These are phyloP conservation scores for Toxotes jaculatrix DNA, from an alignment of 2,113 vertebrate species.

Conservation along the genomic window DNA sequence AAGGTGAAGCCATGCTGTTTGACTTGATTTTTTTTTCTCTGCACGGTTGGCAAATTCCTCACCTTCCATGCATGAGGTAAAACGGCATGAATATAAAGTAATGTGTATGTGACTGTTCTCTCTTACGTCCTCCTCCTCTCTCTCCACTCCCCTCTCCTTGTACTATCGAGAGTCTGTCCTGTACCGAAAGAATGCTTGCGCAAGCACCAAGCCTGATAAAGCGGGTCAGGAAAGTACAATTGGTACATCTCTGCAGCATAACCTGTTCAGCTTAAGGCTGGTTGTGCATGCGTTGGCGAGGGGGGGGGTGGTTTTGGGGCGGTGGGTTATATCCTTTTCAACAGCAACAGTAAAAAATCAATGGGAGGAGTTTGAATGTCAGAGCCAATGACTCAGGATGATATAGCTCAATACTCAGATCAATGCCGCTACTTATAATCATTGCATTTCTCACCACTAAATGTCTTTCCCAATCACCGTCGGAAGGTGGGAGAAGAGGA, in stretches of 20 bases:
- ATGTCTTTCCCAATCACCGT: conserved; percentile 64
- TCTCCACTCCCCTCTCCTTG: background rate
- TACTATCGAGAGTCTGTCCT: conserved; percentile 27
- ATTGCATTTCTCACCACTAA: conserved; percentile 61
- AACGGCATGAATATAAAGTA: conserved; percentile 54
- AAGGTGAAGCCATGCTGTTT: conserved; percentile 38
- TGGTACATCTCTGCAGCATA: conserved; percentile 56
- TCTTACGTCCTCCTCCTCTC: background rate
- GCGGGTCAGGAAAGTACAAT: conserved; percentile 65
- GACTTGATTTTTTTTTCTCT: conserved; percentile 21
- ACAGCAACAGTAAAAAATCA: conserved; percentile 67
- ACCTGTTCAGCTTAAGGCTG: conserved; percentile 56
- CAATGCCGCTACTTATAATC: conserved; percentile 72
- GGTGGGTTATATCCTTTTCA: conserved; percentile 54
- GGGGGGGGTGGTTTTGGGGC: background rate
- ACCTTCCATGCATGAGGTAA: conserved; percentile 34
- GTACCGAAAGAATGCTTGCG: conserved; percentile 35
- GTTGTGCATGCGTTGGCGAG: conserved; percentile 7
- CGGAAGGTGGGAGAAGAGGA: conserved; percentile 22
- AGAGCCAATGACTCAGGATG: conserved; percentile 62
- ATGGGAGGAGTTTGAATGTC: conserved; percentile 66
- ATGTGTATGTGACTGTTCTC: conserved; percentile 2
- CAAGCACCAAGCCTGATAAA: conserved; percentile 51
- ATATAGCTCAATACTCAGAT: conserved; percentile 67
- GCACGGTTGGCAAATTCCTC: conserved; percentile 3